Evolutionary conservation across 2,797 vertebrate genomes (phyloP), one percentile per base, ranked within the genome.

Genomic region (Miichthys miiuy): DNA sequence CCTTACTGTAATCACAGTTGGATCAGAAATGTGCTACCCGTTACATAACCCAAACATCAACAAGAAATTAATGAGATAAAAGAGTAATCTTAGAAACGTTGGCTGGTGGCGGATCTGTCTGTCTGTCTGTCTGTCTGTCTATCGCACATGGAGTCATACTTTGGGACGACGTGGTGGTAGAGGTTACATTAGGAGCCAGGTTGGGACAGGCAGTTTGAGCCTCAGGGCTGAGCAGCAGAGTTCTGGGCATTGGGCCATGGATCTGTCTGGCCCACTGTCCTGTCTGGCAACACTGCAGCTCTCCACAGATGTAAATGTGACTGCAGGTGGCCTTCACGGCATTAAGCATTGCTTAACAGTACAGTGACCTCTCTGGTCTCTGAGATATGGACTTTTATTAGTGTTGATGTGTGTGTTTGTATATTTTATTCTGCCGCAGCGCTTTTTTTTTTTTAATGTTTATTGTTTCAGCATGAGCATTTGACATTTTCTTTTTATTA

Each of bases 231-330:
- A 41, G 80, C 63, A n/a, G 84, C 80, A 82, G 63, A 68, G 64
- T 81, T 89, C 89, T 90, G 85, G 90, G 90, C 91, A 17, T 42
- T 0, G n/a, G 75, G 88, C 92, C 91, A 91, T 47, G 66, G 70
- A 90, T 85, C 77, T 87, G 88, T 90, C 85, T 83, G 83, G 71
- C 76, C 82, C 66, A 44, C 78, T 66, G 77, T 87, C 80, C 75
- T 68, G 70, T 66, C 75, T 84, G 83, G 84, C 75, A 89, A 74
- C 68, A 50, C 71, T 44, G 71, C 81, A 70, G 75, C 65, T 74
- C 72, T 72, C 77, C 65, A 66, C 79, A 76, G 76, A 84, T 85
- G 82, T 85, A 82, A 88, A 78, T 72, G 75, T 69, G 63, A 68
- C 81, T 79, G 75, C 84, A 80, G 82, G 87, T 86, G 87, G 77